phyloP scores from a whole-genome alignment of 2,888 invertebrate genomes.

The Pandemis cinnamomeana region DNA sequence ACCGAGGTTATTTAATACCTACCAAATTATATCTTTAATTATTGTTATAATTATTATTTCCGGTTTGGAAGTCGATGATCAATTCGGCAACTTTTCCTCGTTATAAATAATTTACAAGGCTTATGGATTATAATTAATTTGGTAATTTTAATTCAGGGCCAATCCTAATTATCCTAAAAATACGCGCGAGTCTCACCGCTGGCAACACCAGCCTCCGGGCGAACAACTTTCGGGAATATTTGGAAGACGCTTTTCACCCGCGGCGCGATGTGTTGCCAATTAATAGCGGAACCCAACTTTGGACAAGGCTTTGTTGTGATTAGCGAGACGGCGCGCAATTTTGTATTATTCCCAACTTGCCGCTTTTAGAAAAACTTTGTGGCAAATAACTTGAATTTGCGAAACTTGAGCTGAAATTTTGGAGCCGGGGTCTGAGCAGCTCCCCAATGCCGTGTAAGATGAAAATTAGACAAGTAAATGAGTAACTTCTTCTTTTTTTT shows the following conservation, averaged over 20 bases:
- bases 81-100: no score
- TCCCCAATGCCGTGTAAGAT: conserved; percentile 4
- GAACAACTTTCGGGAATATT: conserved; percentile 28
- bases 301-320: conserved; percentile 33
- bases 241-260: conserved; percentile 34
- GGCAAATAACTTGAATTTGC: conserved; percentile 14
- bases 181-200: not conserved
- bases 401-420: conserved; percentile 10
- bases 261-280: conserved; percentile 40
- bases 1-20: no score
- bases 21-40: no score
- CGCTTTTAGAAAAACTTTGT: conserved; percentile 28
- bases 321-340: conserved; percentile 26
- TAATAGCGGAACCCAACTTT: conserved; percentile 15
- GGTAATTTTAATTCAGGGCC: not conserved
- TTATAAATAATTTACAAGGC: no score
- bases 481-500: no score
- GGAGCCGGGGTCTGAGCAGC: not conserved
- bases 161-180: not conserved
- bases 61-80: no score
- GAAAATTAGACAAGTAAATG: no score
- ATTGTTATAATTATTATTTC: no score
- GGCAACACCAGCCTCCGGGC: conserved; percentile 28
- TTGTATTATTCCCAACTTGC: conserved; percentile 21
- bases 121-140: no score